These are phyloP conservation scores for Murina feae DNA, from an alignment of 2,113 vertebrate species.

Conservation along the genomic window DNA sequence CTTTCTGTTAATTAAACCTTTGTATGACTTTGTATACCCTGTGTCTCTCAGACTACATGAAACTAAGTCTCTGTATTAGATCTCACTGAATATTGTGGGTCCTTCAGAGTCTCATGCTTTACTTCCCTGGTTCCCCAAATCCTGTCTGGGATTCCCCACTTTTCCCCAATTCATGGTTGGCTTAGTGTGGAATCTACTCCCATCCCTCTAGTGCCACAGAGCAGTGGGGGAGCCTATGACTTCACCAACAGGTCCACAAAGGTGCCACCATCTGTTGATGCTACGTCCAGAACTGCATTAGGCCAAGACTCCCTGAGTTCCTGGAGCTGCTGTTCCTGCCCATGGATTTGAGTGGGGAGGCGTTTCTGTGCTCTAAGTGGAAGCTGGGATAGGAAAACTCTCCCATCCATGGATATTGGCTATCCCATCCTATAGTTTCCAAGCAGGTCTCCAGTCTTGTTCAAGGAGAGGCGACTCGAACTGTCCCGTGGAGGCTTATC, in stretches of 20 bases:
- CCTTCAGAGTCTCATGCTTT: not conserved
- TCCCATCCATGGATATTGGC: not conserved
- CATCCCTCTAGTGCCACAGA: not conserved
- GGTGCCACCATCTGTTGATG: not conserved
- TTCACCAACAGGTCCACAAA: no score
- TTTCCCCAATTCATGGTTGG: not conserved
- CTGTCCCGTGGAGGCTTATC: not conserved
- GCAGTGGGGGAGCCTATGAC: not conserved
- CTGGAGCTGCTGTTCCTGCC: not conserved
- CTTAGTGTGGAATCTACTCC: not conserved
- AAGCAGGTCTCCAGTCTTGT: not conserved
- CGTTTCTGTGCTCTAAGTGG: not conserved
- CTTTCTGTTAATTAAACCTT: not conserved
- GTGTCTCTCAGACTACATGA: not conserved
- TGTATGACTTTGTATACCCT: not conserved
- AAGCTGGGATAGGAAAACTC: not conserved
- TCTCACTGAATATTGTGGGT: not conserved
- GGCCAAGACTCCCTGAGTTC: not conserved
- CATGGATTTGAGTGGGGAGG: not conserved
- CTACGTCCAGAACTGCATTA: not conserved
- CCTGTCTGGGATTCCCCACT: not conserved
- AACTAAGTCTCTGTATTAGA: not conserved
- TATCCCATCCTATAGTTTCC: not conserved
- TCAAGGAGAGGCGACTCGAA: not conserved
- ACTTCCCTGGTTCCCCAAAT: not conserved